These are phyloP conservation scores for Barnardius zonarius DNA, from an alignment of 2,113 vertebrate genomes.

Conservation along the genomic window DNA sequence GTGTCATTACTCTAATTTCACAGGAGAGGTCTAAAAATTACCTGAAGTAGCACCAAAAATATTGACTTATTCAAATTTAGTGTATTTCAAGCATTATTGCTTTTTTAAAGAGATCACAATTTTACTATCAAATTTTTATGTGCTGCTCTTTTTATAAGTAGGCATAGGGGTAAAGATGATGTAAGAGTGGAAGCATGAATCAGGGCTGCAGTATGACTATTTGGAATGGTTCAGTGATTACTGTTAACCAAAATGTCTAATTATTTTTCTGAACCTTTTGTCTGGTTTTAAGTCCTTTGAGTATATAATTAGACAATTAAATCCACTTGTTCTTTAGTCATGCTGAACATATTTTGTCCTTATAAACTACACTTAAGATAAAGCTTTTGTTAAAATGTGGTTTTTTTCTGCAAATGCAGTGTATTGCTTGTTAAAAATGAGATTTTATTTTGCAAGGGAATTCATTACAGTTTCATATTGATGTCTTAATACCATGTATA, in stretches of 20 bases:
- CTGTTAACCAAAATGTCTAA: background rate
- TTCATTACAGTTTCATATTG: background rate
- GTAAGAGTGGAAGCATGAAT: background rate
- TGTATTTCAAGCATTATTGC: background rate
- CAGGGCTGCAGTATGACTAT: background rate
- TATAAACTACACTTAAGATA: background rate
- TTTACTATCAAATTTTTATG: background rate
- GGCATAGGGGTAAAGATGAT: background rate
- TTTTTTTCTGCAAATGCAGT: background rate
- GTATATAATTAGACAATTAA: background rate
- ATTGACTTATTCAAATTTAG: background rate
- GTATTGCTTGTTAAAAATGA: background rate
- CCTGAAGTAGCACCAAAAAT: background rate
- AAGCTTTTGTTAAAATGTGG: background rate
- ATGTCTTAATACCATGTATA: background rate
- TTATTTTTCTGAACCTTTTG: background rate
- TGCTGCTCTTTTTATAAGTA: background rate
- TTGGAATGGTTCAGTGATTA: background rate
- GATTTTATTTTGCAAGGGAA: background rate
- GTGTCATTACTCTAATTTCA: conserved; percentile 10
- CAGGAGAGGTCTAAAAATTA: conserved; percentile 15
- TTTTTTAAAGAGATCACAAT: background rate
- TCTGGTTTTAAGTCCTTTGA: background rate
- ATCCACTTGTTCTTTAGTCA: background rate
- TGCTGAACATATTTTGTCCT: background rate